Percentiles rank a stretch among this genome's conserved stretches.
These are phyloP conservation scores for Leucoraja erinaceus DNA, from an alignment of 2,113 vertebrate genomes.

Conservation along the genomic window DNA sequence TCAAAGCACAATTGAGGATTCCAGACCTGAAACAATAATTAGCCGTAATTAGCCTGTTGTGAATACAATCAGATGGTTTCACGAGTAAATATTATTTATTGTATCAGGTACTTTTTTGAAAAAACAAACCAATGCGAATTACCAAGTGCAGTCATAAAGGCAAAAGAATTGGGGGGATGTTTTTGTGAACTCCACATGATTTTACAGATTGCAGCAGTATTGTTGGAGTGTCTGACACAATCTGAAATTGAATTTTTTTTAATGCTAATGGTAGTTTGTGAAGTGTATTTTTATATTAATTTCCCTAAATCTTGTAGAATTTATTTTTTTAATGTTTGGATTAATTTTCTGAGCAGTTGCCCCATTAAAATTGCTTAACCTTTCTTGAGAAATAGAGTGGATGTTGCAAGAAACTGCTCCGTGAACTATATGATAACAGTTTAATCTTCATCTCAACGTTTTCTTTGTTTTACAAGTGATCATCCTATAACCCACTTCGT, in stretches of 20 bases:
- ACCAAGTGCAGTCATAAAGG: neutral
- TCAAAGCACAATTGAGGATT: constrained; percentile 27
- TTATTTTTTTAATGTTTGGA: neutral
- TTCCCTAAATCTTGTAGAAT: no score
- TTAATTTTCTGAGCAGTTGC: neutral
- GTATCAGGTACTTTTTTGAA: neutral
- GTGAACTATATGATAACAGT: neutral
- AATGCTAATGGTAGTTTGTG: neutral
- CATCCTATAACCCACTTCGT: neutral
- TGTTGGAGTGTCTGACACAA: neutral
- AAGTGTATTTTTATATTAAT: neutral
- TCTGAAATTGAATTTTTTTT: neutral
- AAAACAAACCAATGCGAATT: neutral
- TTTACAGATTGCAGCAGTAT: neutral
- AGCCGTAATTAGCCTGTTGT: constrained; percentile 21
- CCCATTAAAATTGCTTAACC: neutral
- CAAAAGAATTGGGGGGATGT: neutral
- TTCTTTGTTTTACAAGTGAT: neutral
- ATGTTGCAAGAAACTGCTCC: neutral
- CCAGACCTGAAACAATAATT: constrained; percentile 4
- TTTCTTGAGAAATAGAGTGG: neutral
- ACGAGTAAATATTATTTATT: constrained; percentile 17
- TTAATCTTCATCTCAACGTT: neutral
- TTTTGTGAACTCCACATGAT: neutral
- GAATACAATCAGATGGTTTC: constrained; percentile 10